Percentiles rank a stretch among this genome's conserved stretches.
Evolutionary conservation across 2,113 vertebrate genomes (phyloP).

Genomic region (Dolichotis patagonum): DNA sequence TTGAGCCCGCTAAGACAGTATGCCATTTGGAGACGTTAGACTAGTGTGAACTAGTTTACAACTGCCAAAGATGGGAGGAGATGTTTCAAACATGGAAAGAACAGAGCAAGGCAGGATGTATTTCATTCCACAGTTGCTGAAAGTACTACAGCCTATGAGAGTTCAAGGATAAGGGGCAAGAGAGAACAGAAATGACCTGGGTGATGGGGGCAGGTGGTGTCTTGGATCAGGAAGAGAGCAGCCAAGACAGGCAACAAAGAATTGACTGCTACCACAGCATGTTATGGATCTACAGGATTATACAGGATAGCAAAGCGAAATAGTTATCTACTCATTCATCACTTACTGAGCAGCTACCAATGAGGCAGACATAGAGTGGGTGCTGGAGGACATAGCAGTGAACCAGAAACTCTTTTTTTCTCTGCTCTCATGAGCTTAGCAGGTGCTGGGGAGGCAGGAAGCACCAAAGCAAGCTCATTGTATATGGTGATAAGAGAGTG

Average conservation of each 20-base stretch:
- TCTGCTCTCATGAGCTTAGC: neutral
- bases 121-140: neutral
- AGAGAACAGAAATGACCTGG: neutral
- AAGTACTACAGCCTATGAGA: neutral
- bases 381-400: too few species aligned
- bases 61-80: neutral
- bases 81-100: neutral
- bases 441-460: neutral
- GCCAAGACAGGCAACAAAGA: neutral
- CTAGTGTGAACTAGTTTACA: neutral
- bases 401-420: neutral
- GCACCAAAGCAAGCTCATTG: neutral
- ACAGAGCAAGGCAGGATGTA: neutral
- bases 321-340: neutral
- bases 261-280: too few species aligned
- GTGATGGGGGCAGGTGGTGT: neutral
- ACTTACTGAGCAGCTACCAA: neutral
- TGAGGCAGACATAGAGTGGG: neutral
- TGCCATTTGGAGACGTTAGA: neutral
- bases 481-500: neutral
- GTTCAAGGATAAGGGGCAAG: neutral
- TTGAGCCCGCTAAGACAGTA: neutral
- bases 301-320: neutral
- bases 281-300: neutral
- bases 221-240: neutral